phyloP scores from a whole-genome alignment of 2,797 vertebrate species.

The Capromys pilorides region DNA sequence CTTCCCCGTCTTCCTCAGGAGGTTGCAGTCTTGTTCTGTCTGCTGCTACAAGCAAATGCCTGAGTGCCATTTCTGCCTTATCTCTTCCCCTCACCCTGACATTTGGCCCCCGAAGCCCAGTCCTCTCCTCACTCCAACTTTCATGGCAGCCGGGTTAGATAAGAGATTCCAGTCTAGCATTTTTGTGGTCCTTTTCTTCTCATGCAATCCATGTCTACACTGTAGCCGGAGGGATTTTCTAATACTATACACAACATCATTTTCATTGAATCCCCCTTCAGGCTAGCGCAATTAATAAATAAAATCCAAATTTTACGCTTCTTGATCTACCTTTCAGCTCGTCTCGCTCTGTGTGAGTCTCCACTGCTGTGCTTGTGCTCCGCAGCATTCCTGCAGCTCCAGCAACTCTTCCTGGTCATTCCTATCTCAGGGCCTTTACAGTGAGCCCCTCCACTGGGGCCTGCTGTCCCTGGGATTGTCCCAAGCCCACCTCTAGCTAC shows the following conservation, averaged over 20 bases:
- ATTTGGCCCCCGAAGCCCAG: not conserved
- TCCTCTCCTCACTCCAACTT: not conserved
- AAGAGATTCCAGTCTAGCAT: too few species aligned
- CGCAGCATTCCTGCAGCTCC: not conserved
- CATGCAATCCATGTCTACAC: not conserved
- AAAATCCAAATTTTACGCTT: not conserved
- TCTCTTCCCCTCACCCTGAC: not conserved
- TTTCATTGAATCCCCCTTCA: not conserved
- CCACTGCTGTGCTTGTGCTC: not conserved
- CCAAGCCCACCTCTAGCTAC: not conserved
- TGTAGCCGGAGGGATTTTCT: not conserved
- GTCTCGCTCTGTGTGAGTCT: not conserved
- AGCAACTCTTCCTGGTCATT: not conserved
- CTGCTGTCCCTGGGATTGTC: not conserved
- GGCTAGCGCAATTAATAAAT: slow-evolving; percentile 22
- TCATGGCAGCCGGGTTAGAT: not conserved
- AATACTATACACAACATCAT: not conserved
- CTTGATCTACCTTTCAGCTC: not conserved
- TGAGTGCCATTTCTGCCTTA: not conserved
- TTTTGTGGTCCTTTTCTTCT: not conserved
- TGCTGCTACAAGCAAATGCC: not conserved
- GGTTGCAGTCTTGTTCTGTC: not conserved
- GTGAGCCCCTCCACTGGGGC: not conserved
- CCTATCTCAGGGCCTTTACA: not conserved
- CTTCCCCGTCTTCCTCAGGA: not conserved